Conservation (phyloP, 2,113 vertebrate species). For the Hirundichthys speculiger region DNA sequence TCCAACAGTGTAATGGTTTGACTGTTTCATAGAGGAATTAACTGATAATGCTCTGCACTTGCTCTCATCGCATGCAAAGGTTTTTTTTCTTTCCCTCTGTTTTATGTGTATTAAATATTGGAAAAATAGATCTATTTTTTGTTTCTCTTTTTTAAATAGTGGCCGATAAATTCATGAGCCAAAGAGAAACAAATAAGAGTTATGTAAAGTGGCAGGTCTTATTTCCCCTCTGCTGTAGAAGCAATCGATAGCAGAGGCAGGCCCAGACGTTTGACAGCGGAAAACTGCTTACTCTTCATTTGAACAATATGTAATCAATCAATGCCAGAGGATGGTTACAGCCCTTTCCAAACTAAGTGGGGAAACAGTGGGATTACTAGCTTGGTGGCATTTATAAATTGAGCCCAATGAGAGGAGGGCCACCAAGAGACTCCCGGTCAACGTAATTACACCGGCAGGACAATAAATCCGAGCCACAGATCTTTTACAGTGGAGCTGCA, state of each 20-base stretch:
- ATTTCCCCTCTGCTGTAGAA: constrained; percentile 65
- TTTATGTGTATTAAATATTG: constrained; percentile 20
- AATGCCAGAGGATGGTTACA: constrained; percentile 52
- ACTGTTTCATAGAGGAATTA: constrained; percentile 29
- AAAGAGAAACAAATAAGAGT: constrained; percentile 71
- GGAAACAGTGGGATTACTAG: constrained; percentile 76
- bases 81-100: constrained; percentile 4
- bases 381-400: constrained; percentile 79
- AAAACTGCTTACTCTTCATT: constrained; percentile 81
- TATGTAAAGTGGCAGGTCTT: constrained; percentile 69
- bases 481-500: constrained; percentile 54
- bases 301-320: constrained; percentile 78
- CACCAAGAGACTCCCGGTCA: constrained; percentile 64
- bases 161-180: constrained; percentile 51
- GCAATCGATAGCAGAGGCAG: constrained; percentile 67
- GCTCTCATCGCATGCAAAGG: constrained; percentile 11
- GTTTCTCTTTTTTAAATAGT: constrained; percentile 35
- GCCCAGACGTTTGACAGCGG: constrained; percentile 45
- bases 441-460: constrained; percentile 73
- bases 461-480: constrained; percentile 69
- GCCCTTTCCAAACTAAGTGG: constrained; percentile 69
- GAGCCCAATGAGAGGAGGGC: constrained; percentile 65
- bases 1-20: constrained; percentile 31
- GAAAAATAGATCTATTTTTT: constrained; percentile 19
- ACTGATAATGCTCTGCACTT: too few relatives aligned